Evolutionary conservation across 2,888 invertebrate genomes (phyloP).

Genomic region (Formica aserva): DNA sequence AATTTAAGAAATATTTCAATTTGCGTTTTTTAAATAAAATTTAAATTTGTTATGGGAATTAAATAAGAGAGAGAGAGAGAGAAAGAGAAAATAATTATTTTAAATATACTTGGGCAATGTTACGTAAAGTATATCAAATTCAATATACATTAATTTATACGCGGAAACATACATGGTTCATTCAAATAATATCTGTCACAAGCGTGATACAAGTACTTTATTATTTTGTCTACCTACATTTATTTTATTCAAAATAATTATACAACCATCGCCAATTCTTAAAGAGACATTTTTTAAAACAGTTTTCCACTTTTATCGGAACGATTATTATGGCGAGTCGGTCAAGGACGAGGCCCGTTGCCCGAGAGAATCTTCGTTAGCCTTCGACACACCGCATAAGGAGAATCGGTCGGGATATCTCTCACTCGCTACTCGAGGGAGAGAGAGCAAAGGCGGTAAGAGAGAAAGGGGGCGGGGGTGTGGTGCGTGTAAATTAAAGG

Average conservation of each 20-base stretch:
- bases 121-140: background rate
- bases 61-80: background rate
- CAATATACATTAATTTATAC: background rate
- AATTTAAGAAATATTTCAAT: background rate
- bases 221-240: background rate
- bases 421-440: slow-evolving; percentile 39
- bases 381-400: slow-evolving; percentile 28
- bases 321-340: background rate
- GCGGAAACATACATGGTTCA: too few relatives aligned
- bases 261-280: background rate
- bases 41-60: background rate
- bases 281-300: background rate
- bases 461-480: slow-evolving; percentile 54
- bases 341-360: slow-evolving; percentile 28
- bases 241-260: background rate
- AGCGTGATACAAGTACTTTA: background rate
- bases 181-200: too few relatives aligned
- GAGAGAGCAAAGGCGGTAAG: slow-evolving; percentile 32
- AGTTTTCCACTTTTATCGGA: background rate
- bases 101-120: background rate
- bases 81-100: background rate
- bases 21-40: background rate
- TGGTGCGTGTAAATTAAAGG: slow-evolving; percentile 84
- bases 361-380: slow-evolving; percentile 48
- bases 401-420: slow-evolving; percentile 10